phyloP scores from a whole-genome alignment of 2,888 invertebrate genomes.

The Merodon equestris region DNA sequence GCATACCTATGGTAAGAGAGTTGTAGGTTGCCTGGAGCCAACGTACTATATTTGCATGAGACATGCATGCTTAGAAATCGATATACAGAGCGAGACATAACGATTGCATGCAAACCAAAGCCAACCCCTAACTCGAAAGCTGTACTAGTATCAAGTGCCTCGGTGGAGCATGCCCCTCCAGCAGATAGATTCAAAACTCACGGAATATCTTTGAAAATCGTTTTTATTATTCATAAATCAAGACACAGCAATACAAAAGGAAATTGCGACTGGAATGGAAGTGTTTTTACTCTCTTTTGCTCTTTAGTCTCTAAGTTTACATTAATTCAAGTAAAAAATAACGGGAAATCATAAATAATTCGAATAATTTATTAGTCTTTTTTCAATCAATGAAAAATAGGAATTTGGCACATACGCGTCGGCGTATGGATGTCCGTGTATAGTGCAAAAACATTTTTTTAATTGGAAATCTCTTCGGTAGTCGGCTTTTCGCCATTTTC shows the following conservation, averaged over 20 bases:
- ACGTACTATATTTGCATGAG: conserved; percentile 16
- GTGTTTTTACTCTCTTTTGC: conserved; percentile 32
- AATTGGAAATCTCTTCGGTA: conserved; percentile 61
- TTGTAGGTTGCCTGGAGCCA: too few relatives aligned
- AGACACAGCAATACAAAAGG: conserved; percentile 44
- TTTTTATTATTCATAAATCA: conserved; percentile 41
- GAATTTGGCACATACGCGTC: conserved; percentile 58
- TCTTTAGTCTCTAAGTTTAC: conserved; percentile 27
- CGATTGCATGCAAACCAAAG: not conserved
- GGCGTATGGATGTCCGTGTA: conserved; percentile 50
- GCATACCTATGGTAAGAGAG: too few relatives aligned
- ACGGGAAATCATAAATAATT: not conserved
- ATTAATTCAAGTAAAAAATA: conserved; percentile 16
- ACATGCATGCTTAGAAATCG: conserved; percentile 28
- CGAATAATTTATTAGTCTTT: conserved; percentile 47
- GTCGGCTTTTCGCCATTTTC: conserved; percentile 62
- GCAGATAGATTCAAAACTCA: not conserved
- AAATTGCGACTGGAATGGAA: conserved; percentile 59
- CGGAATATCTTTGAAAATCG: conserved; percentile 11
- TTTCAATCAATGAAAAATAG: conserved; percentile 63
- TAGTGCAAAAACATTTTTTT: conserved; percentile 17
- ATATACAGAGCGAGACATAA: not conserved
- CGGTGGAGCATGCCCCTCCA: too few relatives aligned
- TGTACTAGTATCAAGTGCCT: not conserved
- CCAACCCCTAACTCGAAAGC: not conserved